Evolutionary conservation across 2,797 vertebrate genomes (phyloP), one percentile per base, ranked within the genome.

Genomic region (Channa striata): DNA sequence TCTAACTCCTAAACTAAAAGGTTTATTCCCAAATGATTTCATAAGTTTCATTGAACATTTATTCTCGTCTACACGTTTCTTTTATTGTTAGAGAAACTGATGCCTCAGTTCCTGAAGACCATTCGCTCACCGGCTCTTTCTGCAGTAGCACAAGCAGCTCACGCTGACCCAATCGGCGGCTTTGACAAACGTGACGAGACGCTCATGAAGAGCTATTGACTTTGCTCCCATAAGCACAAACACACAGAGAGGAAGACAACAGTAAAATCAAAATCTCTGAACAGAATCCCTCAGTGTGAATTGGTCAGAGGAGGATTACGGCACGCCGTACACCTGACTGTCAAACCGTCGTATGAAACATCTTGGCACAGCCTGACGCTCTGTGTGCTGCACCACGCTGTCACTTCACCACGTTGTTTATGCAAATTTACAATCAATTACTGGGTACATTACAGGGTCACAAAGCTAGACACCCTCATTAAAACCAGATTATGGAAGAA

Each of bases 261-360:
- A 59, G 64, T 33, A 13, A 74, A 42, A 47, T 72, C 47, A 61
- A 63, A 72, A 57, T 53, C 16, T 52, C 46, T 53, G 39, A 48
- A 64, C 23, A 4, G 17, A 37, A 42, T 36, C 33, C 68, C 58
- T 76, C 53, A 56, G 56, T 49, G 59, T 51, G 68, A 44, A 36
- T 6, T 13, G 39, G 46, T 57, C 51, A 52, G 66, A 48, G 57
- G 36, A 20, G 60, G 59, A 63, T 81, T 63, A 81, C 40, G 30
- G 46, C 59, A 34, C 56, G 34, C 47, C 14, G 49, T 33, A 30
- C 37, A 57, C 54, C 34, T 54, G 52, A 69, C 54, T 34, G 34
- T 54, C 52, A 44, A 72, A 58, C 40, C 21, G 9, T 42, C n/a
- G n/a, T n/a, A n/a, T n/a, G n/a, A n/a, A n/a, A 50, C 19, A 39